These are phyloP conservation scores for Callopanchax toddi DNA, from an alignment of 2,113 vertebrate species.

Conservation along the genomic window DNA sequence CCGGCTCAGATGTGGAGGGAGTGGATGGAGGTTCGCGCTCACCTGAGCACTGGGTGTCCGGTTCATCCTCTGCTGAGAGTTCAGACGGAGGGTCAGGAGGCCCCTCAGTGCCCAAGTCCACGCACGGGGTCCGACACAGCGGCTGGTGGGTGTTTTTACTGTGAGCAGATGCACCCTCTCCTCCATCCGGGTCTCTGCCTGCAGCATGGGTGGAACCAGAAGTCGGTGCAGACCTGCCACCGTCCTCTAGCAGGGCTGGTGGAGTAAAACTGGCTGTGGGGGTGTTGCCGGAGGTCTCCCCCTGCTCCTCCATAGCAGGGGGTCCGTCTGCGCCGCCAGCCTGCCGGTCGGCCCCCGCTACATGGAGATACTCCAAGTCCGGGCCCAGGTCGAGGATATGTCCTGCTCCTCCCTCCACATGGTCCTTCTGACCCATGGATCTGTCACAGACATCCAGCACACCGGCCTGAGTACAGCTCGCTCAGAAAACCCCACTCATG, in stretches of 20 bases:
- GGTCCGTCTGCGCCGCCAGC: constrained; percentile 84
- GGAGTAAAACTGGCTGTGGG: constrained; percentile 55
- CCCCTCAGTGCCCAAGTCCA: constrained; percentile 87
- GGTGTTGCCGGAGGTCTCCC: constrained; percentile 49
- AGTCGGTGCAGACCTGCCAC: constrained; percentile 72
- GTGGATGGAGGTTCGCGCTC: not conserved
- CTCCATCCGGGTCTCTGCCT: constrained; percentile 30
- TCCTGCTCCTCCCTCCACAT: constrained; percentile 83
- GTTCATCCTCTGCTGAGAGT: constrained; percentile 18
- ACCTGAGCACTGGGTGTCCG: not conserved
- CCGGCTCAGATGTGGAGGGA: constrained; percentile 5
- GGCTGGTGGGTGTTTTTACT: constrained; percentile 82
- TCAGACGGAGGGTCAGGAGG: constrained; percentile 82
- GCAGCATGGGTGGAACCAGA: not conserved
- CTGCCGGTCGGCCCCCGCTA: constrained; percentile 86
- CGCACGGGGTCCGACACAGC: constrained; percentile 87
- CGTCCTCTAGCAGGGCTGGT: constrained; percentile 83
- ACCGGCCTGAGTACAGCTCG: constrained; percentile 57
- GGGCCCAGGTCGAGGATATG: constrained; percentile 81
- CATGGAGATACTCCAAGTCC: constrained; percentile 86
- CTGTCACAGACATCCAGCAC: constrained; percentile 87
- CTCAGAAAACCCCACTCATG: constrained; percentile 73
- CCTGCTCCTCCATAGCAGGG: constrained; percentile 85
- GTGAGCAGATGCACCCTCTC: constrained; percentile 73
- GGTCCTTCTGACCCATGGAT: constrained; percentile 99